Base-by-base conservation (phyloP, 2,113 vertebrate species). In the Chloropsis hardwickii region DNA sequence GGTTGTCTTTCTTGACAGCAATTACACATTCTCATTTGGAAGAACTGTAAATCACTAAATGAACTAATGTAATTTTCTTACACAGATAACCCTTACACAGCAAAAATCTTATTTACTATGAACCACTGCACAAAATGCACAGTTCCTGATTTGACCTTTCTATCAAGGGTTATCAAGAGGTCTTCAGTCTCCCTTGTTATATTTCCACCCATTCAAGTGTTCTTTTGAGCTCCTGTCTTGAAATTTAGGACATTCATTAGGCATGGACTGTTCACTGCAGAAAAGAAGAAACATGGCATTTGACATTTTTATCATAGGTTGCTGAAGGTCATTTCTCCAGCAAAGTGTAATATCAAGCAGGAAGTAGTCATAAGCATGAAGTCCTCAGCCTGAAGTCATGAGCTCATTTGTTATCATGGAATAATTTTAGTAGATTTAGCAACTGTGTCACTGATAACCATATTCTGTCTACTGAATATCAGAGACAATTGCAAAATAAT, bases 301-400 rank as follows among this genome's bases (percentile, higher is more conserved):
- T 85, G 82, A 92, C 39, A 78, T 93, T 96, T 96, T 74, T 86
- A 54, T 81, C 47, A 42, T 81, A 92, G 90, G 86, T 95, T 24
- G 25, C 39, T 81, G 90, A 95, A 96, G 91, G 85, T 81, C 37
- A 73, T 67, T 86, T 71, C 47, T 79, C 15, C n/a, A 74, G 25
- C 24, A 71, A 31, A 16, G 42, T 85, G 44, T 48, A 81, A 15
- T 72, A 87, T 29, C 21, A 67, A 87, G 61, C 8, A 88, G 60
- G 37, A 91, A 88, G 65, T 42, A 79, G 33, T 53, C 58, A 29
- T 29, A 74, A 69, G 12, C 25, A 72, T 35, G 57, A 92, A 92
- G 13, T 56, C 16, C 42, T 80, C 21, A 65, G 13, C 21, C 72
- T 67, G 42, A 81, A 83, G 13, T 62, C 67, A 78, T 22, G 3